A percentile compares a stretch with the other conserved stretches of the same genome.
phyloP scores from a whole-genome alignment of 2,797 vertebrate species.

The Pygocentrus nattereri region DNA sequence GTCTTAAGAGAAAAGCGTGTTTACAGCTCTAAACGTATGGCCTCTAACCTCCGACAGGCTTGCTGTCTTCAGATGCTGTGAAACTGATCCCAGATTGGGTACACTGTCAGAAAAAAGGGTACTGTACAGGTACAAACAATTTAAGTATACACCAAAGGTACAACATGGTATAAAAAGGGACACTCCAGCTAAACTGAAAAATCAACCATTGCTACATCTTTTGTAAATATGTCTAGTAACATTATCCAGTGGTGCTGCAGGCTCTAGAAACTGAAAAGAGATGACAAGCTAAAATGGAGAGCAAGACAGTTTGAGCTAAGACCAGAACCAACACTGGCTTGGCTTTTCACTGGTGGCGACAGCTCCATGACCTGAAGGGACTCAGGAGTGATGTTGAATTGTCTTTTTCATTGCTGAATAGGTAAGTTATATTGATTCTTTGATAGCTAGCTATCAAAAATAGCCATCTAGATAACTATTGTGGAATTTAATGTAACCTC shows the following conservation, averaged over 20 bases:
- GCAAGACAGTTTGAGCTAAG: no score
- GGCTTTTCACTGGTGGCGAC: no score
- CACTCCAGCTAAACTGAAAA: not conserved
- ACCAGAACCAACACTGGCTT: no score
- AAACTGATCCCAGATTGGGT: not conserved
- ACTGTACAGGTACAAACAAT: not conserved
- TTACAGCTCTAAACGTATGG: constrained; percentile 30
- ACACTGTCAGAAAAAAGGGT: not conserved
- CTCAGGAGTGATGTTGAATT: no score
- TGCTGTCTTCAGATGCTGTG: constrained; percentile 33
- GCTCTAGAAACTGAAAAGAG: no score
- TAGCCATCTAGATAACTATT: no score
- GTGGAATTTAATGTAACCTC: no score
- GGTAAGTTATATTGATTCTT: no score
- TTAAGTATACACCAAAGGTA: not conserved
- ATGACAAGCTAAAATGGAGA: no score
- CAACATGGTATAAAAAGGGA: not conserved
- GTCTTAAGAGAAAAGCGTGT: constrained; percentile 52
- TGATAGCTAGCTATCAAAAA: no score
- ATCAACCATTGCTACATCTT: not conserved
- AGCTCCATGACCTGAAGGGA: no score
- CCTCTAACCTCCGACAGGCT: constrained; percentile 29
- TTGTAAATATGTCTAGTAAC: not conserved
- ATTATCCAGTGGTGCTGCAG: not conserved
- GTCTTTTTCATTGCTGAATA: no score